Base-by-base conservation (phyloP, 2,888 invertebrate species). In the Hypolimnas misippus region DNA sequence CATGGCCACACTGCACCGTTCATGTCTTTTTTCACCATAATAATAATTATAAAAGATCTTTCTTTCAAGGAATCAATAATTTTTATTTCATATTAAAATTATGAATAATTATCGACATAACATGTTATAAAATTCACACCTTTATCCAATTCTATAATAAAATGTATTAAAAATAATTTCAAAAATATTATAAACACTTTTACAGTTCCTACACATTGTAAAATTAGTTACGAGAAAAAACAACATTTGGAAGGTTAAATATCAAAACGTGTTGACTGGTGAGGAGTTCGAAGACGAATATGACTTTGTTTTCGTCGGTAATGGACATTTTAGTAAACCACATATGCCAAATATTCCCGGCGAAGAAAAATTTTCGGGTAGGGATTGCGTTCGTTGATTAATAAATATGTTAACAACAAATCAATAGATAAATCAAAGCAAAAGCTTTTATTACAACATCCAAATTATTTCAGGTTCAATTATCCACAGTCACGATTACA, bases 401-500 rank as follows among this genome's bases (percentile, higher is more conserved):
- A 7, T 16, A 3, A 14, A 0, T n/a, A n/a, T n/a, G n/a, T n/a
- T n/a, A n/a, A n/a, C n/a, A n/a, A 38, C 14, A n/a, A 16, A 0
- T 10, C 33, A 33, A 3, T 10, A 10, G 3, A 3, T 33, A 33
- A 33, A n/a, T n/a, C n/a, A n/a, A n/a, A n/a, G n/a, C n/a, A n/a
- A n/a, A n/a, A n/a, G n/a, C n/a, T n/a, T n/a, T n/a, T n/a, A n/a
- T n/a, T n/a, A n/a, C n/a, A n/a, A n/a, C n/a, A n/a, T n/a, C n/a
- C n/a, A n/a, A n/a, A n/a, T n/a, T n/a, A n/a, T n/a, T n/a, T 65
- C 83, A 76, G 96, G 96, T 0, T 82, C 85, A 58, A 84, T 94
- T 54, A 84, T 95, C 8, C 97, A 97, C 82, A 96, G 96, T 72
- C 96, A 96, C 78, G 93, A 94, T 75, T 97, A 96, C 79, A 89